These are phyloP conservation scores for Druon quercuslanigerum DNA, from an alignment of 1,140 invertebrate genomes.

Conservation along the genomic window DNA sequence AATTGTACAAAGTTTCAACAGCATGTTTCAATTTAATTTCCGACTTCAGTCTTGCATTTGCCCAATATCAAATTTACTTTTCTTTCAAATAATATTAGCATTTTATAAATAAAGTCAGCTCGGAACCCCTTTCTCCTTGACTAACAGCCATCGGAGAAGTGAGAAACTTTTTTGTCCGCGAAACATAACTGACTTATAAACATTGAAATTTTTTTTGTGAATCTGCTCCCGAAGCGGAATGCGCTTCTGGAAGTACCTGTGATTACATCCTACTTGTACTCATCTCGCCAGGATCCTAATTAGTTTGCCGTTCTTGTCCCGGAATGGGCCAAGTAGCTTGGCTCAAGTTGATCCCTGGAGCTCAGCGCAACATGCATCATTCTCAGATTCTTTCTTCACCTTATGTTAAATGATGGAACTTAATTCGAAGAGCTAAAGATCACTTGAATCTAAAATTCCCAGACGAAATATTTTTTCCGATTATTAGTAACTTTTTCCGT, in stretches of 20 bases:
- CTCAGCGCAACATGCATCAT: not conserved
- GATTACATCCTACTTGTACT: slow-evolving; percentile 56
- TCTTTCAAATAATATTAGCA: no score
- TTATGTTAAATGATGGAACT: not conserved
- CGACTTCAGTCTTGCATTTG: no score
- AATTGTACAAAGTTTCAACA: no score
- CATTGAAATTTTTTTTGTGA: slow-evolving; percentile 12
- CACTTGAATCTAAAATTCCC: not conserved
- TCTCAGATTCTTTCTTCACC: not conserved
- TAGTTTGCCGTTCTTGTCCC: slow-evolving; percentile 49
- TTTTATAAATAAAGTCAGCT: slow-evolving; percentile 6
- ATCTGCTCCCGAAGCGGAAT: slow-evolving; percentile 38
- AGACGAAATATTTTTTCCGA: not conserved
- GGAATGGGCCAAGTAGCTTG: slow-evolving; percentile 1
- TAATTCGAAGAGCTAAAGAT: not conserved
- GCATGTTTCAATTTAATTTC: no score
- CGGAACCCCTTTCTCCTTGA: not conserved
- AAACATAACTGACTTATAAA: not conserved
- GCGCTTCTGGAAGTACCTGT: slow-evolving; percentile 50
- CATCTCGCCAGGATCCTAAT: slow-evolving; percentile 49
- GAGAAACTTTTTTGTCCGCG: not conserved
- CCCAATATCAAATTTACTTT: no score
- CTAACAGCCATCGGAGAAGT: slow-evolving; percentile 1
- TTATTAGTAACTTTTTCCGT: no score
- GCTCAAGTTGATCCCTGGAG: not conserved